Evolutionary conservation across 2,888 invertebrate species (phyloP).

Genomic region (Onthophagus sagittarius): DNA sequence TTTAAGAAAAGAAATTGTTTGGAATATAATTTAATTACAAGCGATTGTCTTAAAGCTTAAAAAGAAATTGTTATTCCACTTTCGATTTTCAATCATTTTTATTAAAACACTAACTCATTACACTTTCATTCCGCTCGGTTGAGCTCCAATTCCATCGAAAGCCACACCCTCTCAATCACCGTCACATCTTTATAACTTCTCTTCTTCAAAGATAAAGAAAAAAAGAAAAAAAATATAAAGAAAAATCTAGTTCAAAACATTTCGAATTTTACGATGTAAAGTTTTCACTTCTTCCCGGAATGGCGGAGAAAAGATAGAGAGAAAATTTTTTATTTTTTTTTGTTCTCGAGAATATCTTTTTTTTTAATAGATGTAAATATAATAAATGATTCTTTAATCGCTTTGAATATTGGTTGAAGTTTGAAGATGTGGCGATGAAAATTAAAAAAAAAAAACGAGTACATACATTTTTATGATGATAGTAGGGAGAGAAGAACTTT

Average conservation of each 20-base stretch:
- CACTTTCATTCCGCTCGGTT: not conserved
- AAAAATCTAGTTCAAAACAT: not conserved
- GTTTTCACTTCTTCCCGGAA: not conserved
- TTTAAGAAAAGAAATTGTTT: not conserved
- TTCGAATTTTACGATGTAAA: not conserved
- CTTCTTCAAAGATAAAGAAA: slow-evolving; percentile 12
- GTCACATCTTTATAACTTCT: not conserved
- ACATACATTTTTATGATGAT: not conserved
- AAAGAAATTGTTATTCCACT: not conserved
- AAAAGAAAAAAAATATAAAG: not conserved
- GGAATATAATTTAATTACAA: not conserved
- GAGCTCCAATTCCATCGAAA: not conserved
- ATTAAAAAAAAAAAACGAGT: not conserved
- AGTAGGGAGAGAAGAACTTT: slow-evolving; percentile 29
- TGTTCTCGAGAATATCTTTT: not conserved
- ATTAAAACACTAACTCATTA: not conserved
- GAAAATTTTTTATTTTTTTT: not conserved
- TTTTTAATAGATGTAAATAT: not conserved
- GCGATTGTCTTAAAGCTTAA: too few relatives aligned
- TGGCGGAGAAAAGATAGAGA: not conserved
- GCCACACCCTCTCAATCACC: not conserved
- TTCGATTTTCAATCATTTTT: not conserved
- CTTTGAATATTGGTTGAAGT: too few relatives aligned
- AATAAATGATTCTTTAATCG: not conserved
- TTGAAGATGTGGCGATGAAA: not conserved